Evolutionary conservation across 2,888 invertebrate genomes (phyloP).

Genomic region (Peribatodes rhomboidaria): DNA sequence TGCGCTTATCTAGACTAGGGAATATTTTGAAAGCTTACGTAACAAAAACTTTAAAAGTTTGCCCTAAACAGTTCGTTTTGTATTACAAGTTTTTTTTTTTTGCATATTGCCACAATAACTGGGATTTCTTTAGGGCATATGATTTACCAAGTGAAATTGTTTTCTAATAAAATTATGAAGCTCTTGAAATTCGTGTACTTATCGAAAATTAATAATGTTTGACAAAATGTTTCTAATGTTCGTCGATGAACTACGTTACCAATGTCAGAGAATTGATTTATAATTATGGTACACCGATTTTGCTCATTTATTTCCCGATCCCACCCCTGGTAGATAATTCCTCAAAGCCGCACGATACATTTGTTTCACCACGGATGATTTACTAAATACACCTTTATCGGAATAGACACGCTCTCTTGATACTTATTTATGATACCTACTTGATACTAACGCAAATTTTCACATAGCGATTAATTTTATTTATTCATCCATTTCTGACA

Average conservation of each 20-base stretch:
- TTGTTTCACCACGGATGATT: slow-evolving; percentile 55
- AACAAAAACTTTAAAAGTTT: neutral
- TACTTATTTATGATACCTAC: neutral
- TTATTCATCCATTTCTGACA: no score
- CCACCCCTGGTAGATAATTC: slow-evolving; percentile 36
- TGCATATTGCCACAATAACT: no score
- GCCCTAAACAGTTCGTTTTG: no score
- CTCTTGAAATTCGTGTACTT: no score
- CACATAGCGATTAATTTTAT: no score
- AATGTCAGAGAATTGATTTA: slow-evolving; percentile 8
- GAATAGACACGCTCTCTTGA: slow-evolving; percentile 39
- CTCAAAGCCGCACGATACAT: slow-evolving; percentile 43
- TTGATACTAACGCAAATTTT: no score
- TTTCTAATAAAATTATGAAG: no score
- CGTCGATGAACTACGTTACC: neutral
- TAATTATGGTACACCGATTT: slow-evolving; percentile 21
- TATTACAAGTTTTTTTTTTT: no score
- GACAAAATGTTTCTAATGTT: neutral
- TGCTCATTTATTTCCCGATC: slow-evolving; percentile 40
- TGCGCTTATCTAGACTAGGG: neutral
- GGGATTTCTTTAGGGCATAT: no score
- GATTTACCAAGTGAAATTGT: no score
- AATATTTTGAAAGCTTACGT: neutral
- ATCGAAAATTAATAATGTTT: no score
- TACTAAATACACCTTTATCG: slow-evolving; percentile 46